Base-by-base conservation (phyloP, 1,140 invertebrate species). In the Drosophila obscura region DNA sequence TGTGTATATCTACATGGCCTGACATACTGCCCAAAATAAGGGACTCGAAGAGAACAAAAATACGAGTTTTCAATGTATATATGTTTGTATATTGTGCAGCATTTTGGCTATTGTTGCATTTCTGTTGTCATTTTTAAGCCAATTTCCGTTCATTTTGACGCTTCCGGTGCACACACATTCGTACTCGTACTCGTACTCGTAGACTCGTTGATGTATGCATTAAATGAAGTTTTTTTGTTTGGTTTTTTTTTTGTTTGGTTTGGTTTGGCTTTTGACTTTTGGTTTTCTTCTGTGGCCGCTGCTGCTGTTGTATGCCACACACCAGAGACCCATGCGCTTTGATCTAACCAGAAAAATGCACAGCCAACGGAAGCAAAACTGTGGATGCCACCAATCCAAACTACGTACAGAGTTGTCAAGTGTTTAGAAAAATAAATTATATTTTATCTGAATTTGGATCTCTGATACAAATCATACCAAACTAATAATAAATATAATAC, bases 101-200 rank as follows among this genome's bases (percentile, higher is more conserved):
- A 50, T 58, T 50, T 69, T 69, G 56, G 43, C 63, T 58, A 68
- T 79, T 87, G 78, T 62, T 88, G 75, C 66, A 63, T 56, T 82
- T 78, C 72, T 77, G 59, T 77, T 77, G 83, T 88, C 83, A 83
- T 82, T 88, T 88, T 88, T 88, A 88, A 88, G 83, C 83, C 83
- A 88, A 88, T 88, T 88, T 88, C 83, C 83, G 83, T 88, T 83
- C 83, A 83, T 88, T 88, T 88, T 88, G 83, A 88, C 84, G 83
- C 79, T 82, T 88, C 83, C 83, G 83, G 57, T 82, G 75, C 59
- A 50, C 66, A 57, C 56, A 58, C 52, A 58, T 1, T 19, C 1
- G 19, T 19, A 19, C 19, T 19, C 1, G 19, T 19, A 19, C 1
- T 19, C 19, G 19, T 79, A 71, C 59, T 50, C 63, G 52, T 49